Conservation (phyloP, 2,113 vertebrate genomes). For the Onychostoma macrolepis region DNA sequence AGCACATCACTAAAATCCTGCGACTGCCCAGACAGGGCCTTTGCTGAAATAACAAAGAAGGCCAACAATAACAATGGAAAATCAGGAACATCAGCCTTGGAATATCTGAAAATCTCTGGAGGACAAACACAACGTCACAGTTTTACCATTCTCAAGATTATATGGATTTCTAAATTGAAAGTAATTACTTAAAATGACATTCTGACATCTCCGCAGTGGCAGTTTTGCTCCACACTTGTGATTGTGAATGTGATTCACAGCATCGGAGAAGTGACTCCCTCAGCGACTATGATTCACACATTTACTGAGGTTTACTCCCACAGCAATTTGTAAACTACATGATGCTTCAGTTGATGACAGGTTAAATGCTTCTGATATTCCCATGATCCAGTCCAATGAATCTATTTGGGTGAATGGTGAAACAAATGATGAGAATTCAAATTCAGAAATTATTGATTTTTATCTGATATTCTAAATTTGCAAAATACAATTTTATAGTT, state of each 20-base stretch:
- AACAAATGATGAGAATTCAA: too few species aligned
- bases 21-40: background rate
- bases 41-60: background rate
- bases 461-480: background rate
- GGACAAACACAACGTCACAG: background rate
- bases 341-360: background rate
- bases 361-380: background rate
- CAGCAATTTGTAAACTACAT: background rate
- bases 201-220: background rate
- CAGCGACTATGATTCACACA: background rate
- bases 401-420: background rate
- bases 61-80: background rate
- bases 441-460: too few species aligned
- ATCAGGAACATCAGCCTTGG: background rate
- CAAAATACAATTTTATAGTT: background rate
- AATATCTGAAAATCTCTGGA: background rate
- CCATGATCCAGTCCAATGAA: background rate
- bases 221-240: background rate
- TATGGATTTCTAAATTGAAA: background rate
- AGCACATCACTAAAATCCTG: conserved; percentile 7
- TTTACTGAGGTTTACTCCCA: background rate
- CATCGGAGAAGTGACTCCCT: background rate
- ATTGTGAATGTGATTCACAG: conserved; percentile 5
- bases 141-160: background rate
- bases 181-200: background rate